Base-by-base conservation (phyloP, 2,113 vertebrate genomes). In the Engystomops pustulosus region DNA sequence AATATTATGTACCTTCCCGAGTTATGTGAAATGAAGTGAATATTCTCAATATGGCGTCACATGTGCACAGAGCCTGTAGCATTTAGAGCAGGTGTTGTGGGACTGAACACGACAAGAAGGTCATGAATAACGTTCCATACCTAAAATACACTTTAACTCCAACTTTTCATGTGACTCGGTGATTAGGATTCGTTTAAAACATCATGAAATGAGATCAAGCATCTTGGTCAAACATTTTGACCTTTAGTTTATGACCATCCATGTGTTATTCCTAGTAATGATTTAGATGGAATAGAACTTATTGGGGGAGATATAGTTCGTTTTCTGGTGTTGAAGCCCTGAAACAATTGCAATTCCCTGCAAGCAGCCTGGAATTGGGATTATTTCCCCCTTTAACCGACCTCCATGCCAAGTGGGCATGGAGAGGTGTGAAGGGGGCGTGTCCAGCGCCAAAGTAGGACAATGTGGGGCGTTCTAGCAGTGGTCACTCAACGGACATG, bases 31-130 rank as follows among this genome's bases (percentile, higher is more conserved):
- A 93, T 95, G 91, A 93, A 96, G 94, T 94, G 94, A 90, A 92
- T 92, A 93, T 92, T 93, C 93, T 92, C 95, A 95, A 96, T 95
- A 96, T 96, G 95, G 91, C 92, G 92, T 92, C 93, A 92, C 95
- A 95, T 95, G 95, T 93, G 88, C 90, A 83, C 85, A 83, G 80
- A 92, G 92, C 92, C 93, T 60, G 87, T 91, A 93, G 93, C 92
- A 30, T 88, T 94, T 90, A 27, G 90, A 92, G 91, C 96, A 97
- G 96, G 95, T 96, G 95, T 90, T 91, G 88, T 83, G 1, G 20
- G 78, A 90, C 80, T 17, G 87, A 87, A 88, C 90, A 87, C 51
- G 88, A 84, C 90, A 80, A 88, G 90, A 91, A 93, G 92, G 93
- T 93, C 92, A 90, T 87, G 86, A 79, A 82, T 79, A 83, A 89